A percentile compares a stretch with the other conserved stretches of the same genome.
Evolutionary conservation across 2,113 vertebrate species (phyloP).

Genomic region (Ceuthmochares aereus): DNA sequence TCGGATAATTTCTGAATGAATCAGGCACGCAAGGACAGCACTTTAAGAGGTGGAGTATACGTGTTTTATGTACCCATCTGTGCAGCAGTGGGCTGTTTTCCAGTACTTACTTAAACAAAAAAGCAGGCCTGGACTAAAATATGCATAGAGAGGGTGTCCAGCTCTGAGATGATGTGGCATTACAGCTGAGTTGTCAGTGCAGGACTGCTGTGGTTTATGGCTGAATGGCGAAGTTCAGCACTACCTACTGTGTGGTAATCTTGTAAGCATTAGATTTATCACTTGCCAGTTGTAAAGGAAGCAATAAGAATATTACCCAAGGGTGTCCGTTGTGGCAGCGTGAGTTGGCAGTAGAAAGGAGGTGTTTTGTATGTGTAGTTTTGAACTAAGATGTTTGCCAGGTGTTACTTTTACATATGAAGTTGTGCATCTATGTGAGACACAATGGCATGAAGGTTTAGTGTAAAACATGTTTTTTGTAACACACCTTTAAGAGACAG

Average conservation of each 20-base stretch:
- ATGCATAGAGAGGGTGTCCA: neutral
- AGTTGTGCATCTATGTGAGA: neutral
- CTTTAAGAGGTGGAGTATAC: neutral
- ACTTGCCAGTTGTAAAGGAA: neutral
- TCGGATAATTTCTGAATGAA: constrained; percentile 53
- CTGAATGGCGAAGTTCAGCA: neutral
- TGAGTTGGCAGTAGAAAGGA: neutral
- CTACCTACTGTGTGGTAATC: neutral
- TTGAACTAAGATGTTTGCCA: neutral
- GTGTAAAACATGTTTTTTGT: neutral
- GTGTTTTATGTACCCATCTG: neutral
- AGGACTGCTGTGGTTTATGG: neutral
- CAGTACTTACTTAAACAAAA: neutral
- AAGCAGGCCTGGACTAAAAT: neutral
- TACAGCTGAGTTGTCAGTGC: neutral
- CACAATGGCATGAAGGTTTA: neutral
- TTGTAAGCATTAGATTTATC: neutral
- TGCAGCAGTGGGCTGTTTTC: neutral
- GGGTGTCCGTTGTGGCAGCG: neutral
- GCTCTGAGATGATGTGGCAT: neutral
- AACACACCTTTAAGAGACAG: neutral
- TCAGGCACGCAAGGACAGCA: neutral
- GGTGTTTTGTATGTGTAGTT: neutral
- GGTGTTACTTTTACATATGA: neutral
- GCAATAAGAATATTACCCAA: neutral